Evolutionary conservation across 2,113 vertebrate genomes (phyloP).

Genomic region (Urocynchramus pylzowi): DNA sequence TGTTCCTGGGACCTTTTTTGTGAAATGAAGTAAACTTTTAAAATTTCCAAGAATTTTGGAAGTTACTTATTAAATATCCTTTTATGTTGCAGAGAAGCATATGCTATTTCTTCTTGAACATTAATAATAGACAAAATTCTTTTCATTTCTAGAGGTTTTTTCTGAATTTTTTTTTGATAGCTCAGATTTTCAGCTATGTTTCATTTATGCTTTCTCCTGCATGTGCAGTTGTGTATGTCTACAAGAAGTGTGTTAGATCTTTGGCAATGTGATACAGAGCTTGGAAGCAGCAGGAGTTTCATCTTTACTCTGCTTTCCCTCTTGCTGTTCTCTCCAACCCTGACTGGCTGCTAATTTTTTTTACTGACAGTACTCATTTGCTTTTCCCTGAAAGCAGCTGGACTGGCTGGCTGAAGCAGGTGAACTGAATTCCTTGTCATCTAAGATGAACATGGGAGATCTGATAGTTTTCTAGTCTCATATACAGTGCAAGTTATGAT

Average conservation of each 20-base stretch:
- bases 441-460: background rate
- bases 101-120: background rate
- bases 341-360: background rate
- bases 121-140: background rate
- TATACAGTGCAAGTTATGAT: background rate
- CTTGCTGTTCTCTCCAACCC: background rate
- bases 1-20: background rate
- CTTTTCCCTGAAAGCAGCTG: background rate
- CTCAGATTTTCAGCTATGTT: background rate
- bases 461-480: background rate
- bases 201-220: background rate
- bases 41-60: background rate
- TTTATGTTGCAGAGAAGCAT: background rate
- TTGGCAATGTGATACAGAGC: background rate
- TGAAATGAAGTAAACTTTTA: background rate
- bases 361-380: background rate
- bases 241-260: background rate
- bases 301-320: background rate
- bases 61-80: background rate
- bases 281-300: background rate
- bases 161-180: background rate
- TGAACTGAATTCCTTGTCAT: background rate
- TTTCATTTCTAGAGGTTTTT: background rate
- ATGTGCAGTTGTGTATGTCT: background rate
- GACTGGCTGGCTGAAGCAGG: background rate